These are phyloP conservation scores for Epirrhoe alternata DNA, from an alignment of 2,888 invertebrate genomes.

Conservation along the genomic window DNA sequence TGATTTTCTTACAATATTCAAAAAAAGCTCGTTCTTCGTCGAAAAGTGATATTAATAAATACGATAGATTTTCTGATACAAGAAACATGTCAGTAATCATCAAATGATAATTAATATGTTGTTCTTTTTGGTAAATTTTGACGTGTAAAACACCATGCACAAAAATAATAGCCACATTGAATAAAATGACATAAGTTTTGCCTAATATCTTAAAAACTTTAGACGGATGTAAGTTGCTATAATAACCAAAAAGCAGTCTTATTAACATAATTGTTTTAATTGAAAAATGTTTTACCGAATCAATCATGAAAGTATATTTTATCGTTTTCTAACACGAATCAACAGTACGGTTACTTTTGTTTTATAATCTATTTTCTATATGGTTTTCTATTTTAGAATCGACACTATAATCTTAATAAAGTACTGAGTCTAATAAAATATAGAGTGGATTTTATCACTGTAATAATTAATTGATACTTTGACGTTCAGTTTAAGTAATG, in stretches of 20 bases:
- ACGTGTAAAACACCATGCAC: background rate
- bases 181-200: background rate
- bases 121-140: background rate
- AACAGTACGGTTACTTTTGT: no score
- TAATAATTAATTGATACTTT: no score
- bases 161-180: background rate
- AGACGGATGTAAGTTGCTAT: background rate
- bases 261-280: background rate
- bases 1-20: background rate
- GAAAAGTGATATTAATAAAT: background rate
- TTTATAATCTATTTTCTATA: no score
- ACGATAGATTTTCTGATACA: background rate
- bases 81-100: background rate
- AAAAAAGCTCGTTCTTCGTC: background rate
- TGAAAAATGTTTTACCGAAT: background rate
- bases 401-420: no score
- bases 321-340: no score
- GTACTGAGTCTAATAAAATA: no score
- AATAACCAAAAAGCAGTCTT: background rate
- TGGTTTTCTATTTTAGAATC: no score
- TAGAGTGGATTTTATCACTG: no score
- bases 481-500: no score
- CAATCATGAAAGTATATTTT: background rate
- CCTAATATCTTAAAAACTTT: background rate
- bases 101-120: background rate